Evolutionary conservation across 2,797 vertebrate species (phyloP), one percentile per base, ranked within the genome.

Genomic region (Odontamblyopus lacepedii): DNA sequence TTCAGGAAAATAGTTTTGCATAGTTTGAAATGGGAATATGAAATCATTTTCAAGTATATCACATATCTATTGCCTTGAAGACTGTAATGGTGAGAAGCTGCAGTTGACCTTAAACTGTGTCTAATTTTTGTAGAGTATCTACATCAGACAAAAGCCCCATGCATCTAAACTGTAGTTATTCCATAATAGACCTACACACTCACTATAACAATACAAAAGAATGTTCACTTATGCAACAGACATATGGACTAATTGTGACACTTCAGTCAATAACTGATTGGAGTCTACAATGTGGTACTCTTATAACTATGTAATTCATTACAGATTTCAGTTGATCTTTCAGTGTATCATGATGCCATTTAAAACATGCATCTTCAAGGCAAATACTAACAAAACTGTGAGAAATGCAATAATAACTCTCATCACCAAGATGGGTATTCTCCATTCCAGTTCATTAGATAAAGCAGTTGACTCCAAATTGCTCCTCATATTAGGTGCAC

Each of bases 51-150:
- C 35, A 38, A 38, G 30, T 35, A 6, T 23, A 63, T 63, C 62
- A 63, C 32, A 26, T 63, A 26, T 44, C 35, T 44, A 5, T 19
- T 63, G 62, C 35, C 62, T 63, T 41, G 32, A 38, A 63, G 62
- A 63, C 19, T 41, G 62, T n/a, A 63, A 63, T 23, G n/a, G 4
- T 63, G n/a, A 63, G 62, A 63, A 23, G 62, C 32, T 63, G 60
- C 18, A 11, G 29, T 38, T 63, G 19, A 62, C 30, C 60, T 62
- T 26, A 32, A 62, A 62, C 60, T 19, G 32, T n/a, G 32, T 63
- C 61, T 41, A 5, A 16, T 35, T 18, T 60, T 35, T 18, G 4
- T 13, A 2, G 15, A 16, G 57, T 15, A 30, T 27, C 16, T 35
- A 62, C 19, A 62, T 62, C 4, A 57, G 2, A 57, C 55, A 51